Conservation (phyloP, 2,113 vertebrate genomes). For the Rhizomys pruinosus region DNA sequence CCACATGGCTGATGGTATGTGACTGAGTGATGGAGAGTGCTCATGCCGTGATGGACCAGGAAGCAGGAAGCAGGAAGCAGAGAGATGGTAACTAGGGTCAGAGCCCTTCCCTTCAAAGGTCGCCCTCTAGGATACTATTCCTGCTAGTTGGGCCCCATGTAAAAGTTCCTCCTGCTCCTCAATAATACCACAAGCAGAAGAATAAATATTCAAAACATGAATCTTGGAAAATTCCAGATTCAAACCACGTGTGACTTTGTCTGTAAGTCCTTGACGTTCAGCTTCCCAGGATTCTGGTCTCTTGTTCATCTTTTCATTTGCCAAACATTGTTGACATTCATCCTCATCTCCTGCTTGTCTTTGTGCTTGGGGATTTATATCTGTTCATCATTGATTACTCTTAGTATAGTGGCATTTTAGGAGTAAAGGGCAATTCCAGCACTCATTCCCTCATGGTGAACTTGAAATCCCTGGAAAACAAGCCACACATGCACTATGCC, state of each 20-base stretch:
- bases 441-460: neutral
- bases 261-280: neutral
- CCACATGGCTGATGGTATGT: too few species aligned
- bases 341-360: neutral
- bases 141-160: too few species aligned
- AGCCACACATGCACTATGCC: accelerated
- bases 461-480: conserved; percentile 4
- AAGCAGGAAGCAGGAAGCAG: neutral
- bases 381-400: neutral
- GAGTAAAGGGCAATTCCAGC: neutral
- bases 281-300: neutral
- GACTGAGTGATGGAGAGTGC: neutral
- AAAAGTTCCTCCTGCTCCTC: too few species aligned
- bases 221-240: neutral
- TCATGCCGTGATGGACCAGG: neutral
- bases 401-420: neutral
- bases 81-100: neutral
- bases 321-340: neutral
- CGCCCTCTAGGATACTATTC: too few species aligned
- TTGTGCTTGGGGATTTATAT: neutral
- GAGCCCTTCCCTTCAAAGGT: neutral
- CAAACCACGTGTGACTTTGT: neutral
- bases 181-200: neutral
- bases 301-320: neutral
- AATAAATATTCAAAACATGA: neutral